Base-by-base conservation (phyloP, 2,888 invertebrate species). In the Acrobasis repandana region DNA sequence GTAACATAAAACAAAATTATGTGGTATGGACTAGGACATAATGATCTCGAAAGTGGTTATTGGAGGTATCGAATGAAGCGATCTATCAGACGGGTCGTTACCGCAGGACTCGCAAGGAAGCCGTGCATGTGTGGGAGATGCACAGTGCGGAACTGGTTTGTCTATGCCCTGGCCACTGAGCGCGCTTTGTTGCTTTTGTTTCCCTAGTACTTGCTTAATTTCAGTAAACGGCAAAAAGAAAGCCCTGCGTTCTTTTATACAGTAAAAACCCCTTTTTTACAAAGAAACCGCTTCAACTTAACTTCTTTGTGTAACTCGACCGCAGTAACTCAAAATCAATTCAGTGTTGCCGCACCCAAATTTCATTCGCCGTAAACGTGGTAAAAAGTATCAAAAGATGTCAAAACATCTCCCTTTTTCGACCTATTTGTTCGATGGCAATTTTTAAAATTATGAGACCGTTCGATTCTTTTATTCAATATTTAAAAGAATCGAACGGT, bases 121-220 rank as follows among this genome's bases (percentile, higher is more conserved):
- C 90, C 89, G 74, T 79, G 72, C 65, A 82, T 81, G 90, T 90
- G 91, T 90, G 91, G 88, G 90, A 90, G 83, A 82, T 64, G 76
- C 74, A 73, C 74, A 76, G 74, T 75, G 76, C 78, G 73, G 74
- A 85, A 88, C 87, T 75, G 85, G 90, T 90, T 90, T 82, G 76
- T 80, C 86, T 88, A 87, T 83, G 80, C 72, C 73, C 72, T 75
- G 72, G 68, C 69, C 65, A 67, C 52, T 47, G 54, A 49, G 46
- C 50, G 48, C 34, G 52, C 46, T 61, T 52, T 72, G 69, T 74
- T 79, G 72, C 74, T 81, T 80, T 75, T 85, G 78, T 77, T 81
- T 67, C 67, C 76, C 79, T 75, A 73, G 68, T 71, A 63, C 49
- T 62, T 43, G 59, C 60, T 51, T 46, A 56, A 33, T 46, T 52